phyloP scores from a whole-genome alignment of 2,888 invertebrate genomes.

The Temnothorax unifasciatus region DNA sequence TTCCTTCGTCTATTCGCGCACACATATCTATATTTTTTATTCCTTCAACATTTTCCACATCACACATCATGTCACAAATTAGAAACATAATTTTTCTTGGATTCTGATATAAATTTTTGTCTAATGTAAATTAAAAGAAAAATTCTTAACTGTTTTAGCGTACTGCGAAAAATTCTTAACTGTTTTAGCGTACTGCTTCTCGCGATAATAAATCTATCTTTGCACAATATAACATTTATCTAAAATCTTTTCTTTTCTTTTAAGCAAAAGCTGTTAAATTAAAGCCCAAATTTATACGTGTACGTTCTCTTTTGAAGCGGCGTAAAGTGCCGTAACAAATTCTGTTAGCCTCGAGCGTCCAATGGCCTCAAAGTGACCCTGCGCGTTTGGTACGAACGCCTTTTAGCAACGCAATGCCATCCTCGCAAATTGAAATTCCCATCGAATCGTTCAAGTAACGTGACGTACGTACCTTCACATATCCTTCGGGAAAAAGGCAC shows the following conservation, averaged over 20 bases:
- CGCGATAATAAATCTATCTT: background rate
- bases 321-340: conserved; percentile 22
- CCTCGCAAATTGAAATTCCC: conserved; percentile 36
- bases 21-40: background rate
- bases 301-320: background rate
- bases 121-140: background rate
- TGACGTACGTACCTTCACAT: conserved; percentile 23
- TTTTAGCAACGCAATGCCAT: background rate
- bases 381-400: background rate
- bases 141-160: background rate
- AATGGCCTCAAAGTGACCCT: conserved; percentile 8
- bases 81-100: background rate
- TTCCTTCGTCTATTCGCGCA: no score
- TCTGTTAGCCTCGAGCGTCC: conserved; percentile 10
- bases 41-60: background rate
- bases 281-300: background rate
- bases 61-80: background rate
- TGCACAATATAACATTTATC: background rate
- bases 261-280: background rate
- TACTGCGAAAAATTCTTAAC: background rate
- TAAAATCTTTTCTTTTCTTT: background rate
- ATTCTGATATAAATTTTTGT: background rate
- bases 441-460: conserved; percentile 33
- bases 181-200: background rate
- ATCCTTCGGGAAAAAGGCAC: conserved; percentile 33